Evolutionary conservation across 2,797 vertebrate genomes (phyloP).

Genomic region (Phoxinus dragarum): DNA sequence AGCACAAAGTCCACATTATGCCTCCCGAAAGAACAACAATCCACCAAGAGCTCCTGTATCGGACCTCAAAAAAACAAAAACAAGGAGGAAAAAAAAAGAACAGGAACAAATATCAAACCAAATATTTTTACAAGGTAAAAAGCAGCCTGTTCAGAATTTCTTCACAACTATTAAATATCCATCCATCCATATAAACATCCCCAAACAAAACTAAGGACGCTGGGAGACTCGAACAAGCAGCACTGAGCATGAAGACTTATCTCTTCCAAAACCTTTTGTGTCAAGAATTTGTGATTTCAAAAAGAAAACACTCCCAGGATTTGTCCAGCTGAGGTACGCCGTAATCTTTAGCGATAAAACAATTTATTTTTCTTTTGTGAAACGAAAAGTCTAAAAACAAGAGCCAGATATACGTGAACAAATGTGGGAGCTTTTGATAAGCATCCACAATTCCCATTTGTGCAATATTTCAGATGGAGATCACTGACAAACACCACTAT

Average conservation of each 20-base stretch:
- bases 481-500: constrained; percentile 11
- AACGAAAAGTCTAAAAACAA: constrained; percentile 54
- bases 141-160: constrained; percentile 25
- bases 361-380: constrained; percentile 50
- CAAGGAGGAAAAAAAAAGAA: neutral
- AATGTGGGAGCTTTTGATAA: constrained; percentile 61
- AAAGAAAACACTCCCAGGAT: constrained; percentile 41
- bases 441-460: constrained; percentile 47
- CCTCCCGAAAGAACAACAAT: constrained; percentile 61
- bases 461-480: constrained; percentile 40
- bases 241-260: constrained; percentile 29
- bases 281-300: constrained; percentile 29
- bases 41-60: constrained; percentile 51
- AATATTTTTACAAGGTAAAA: constrained; percentile 41
- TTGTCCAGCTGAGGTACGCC: constrained; percentile 16
- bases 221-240: constrained; percentile 11
- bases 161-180: constrained; percentile 24
- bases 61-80: constrained; percentile 38
- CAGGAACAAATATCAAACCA: constrained; percentile 22
- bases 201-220: neutral
- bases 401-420: constrained; percentile 52
- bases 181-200: constrained; percentile 4
- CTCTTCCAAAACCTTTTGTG: constrained; percentile 28
- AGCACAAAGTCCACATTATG: constrained; percentile 59
- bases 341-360: constrained; percentile 40